Percentiles rank a stretch among this genome's conserved stretches.
Conservation (phyloP, 2,113 vertebrate species). For the Apus apus region DNA sequence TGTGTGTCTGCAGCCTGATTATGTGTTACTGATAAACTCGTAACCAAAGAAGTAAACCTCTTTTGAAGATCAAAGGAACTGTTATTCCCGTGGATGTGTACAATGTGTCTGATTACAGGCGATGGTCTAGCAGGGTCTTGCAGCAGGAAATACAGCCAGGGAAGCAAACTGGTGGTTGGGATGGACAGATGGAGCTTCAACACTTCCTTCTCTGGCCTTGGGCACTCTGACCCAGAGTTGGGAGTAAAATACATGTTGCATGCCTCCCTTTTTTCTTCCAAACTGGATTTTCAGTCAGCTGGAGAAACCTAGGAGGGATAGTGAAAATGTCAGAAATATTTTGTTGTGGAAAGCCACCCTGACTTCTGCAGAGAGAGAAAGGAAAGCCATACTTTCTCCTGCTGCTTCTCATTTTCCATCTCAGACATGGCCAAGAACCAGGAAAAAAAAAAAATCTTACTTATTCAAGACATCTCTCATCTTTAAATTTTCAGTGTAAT, state of each 20-base stretch:
- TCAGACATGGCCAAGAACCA: neutral
- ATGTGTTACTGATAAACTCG: conserved; percentile 21
- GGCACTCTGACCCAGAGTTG: neutral
- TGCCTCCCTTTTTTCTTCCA: neutral
- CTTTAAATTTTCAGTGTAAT: neutral
- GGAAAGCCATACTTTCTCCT: neutral
- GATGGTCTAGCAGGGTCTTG: neutral
- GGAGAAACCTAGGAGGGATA: neutral
- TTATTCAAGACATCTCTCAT: neutral
- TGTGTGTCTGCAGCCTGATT: neutral
- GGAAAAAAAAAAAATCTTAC: too few species aligned
- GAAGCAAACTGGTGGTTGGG: neutral
- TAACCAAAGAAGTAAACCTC: conserved; percentile 29
- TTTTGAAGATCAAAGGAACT: conserved; percentile 54
- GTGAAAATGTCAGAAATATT: neutral
- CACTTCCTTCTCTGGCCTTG: neutral
- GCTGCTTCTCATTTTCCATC: neutral
- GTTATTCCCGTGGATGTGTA: neutral
- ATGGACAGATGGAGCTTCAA: neutral
- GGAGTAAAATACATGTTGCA: neutral
- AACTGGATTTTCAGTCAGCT: neutral
- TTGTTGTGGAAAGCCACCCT: neutral
- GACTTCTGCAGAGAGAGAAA: neutral
- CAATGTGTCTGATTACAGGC: neutral
- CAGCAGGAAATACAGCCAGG: neutral